A percentile compares a stretch with the other conserved stretches of the same genome.
These are phyloP conservation scores for Macroramphosus scolopax DNA, from an alignment of 2,797 vertebrate species.

Conservation along the genomic window DNA sequence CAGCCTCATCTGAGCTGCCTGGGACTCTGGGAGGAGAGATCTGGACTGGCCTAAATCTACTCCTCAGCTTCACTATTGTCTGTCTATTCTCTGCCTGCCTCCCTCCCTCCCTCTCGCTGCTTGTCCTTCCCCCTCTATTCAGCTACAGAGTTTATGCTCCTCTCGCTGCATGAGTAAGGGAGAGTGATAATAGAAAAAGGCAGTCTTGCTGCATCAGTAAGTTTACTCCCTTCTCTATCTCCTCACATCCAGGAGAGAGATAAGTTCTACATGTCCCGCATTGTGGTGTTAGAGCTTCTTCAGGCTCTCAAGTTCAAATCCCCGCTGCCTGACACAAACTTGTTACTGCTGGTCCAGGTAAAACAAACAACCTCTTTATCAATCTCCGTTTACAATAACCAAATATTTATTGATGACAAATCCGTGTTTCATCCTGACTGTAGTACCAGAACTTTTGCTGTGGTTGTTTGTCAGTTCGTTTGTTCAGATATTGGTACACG, in stretches of 20 bases:
- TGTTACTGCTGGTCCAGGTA: constrained; percentile 97
- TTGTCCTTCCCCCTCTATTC: constrained; percentile 68
- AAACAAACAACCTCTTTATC: too few relatives aligned
- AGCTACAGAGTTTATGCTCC: constrained; percentile 68
- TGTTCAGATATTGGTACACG: constrained; percentile 96
- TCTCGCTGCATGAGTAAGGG: constrained; percentile 68
- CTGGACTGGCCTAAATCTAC: constrained; percentile 79
- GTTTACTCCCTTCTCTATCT: constrained; percentile 67
- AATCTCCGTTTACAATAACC: too few relatives aligned
- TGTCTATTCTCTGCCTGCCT: constrained; percentile 61
- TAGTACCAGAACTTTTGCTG: constrained; percentile 1
- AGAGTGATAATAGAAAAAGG: constrained; percentile 72
- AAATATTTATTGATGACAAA: too few relatives aligned
- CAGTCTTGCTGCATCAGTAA: constrained; percentile 73
- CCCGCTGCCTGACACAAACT: constrained; percentile 93
- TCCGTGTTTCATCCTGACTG: neutral
- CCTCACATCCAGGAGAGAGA: constrained; percentile 88
- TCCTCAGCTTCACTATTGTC: constrained; percentile 70
- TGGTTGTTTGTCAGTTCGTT: constrained; percentile 86
- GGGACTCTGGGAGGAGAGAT: constrained; percentile 77
- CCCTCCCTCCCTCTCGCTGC: constrained; percentile 49
- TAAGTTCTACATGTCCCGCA: constrained; percentile 98
- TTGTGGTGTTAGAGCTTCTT: constrained; percentile 93
- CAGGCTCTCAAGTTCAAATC: constrained; percentile 98
- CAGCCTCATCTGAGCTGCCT: constrained; percentile 76